Percentiles rank a stretch among this genome's conserved stretches.
Conservation (phyloP, 2,113 vertebrate genomes). For the Zingel zingel region DNA sequence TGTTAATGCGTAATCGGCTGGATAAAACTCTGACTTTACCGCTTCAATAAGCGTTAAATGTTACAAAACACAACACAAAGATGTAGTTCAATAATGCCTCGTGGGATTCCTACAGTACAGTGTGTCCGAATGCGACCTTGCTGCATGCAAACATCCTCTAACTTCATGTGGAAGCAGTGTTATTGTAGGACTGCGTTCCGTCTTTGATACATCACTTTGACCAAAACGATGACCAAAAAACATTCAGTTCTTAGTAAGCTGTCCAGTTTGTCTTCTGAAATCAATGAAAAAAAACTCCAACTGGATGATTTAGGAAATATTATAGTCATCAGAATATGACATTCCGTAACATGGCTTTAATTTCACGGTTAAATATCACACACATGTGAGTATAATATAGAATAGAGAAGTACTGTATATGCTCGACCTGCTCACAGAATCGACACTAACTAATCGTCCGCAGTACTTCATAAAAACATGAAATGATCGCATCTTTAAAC, state of each 20-base stretch:
- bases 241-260: not conserved
- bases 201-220: not conserved
- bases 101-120: not conserved
- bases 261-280: not conserved
- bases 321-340: not conserved
- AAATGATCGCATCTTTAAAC: slow-evolving; percentile 6
- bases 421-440: not conserved
- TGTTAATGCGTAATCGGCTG: not conserved
- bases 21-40: not conserved
- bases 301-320: not conserved
- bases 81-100: not conserved
- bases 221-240: not conserved
- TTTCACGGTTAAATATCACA: too few species aligned
- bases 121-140: not conserved
- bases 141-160: not conserved
- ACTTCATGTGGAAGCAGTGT: not conserved
- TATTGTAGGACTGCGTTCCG: too few species aligned
- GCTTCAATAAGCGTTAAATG: not conserved
- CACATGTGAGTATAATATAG: not conserved
- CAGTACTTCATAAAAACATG: not conserved
- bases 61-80: not conserved
- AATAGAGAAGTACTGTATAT: too few species aligned
- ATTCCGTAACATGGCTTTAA: not conserved
- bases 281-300: not conserved
- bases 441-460: not conserved